A percentile compares a stretch with the other conserved stretches of the same genome.
Conservation (phyloP, 1,140 invertebrate species). For the Lasioglossum albipes region DNA sequence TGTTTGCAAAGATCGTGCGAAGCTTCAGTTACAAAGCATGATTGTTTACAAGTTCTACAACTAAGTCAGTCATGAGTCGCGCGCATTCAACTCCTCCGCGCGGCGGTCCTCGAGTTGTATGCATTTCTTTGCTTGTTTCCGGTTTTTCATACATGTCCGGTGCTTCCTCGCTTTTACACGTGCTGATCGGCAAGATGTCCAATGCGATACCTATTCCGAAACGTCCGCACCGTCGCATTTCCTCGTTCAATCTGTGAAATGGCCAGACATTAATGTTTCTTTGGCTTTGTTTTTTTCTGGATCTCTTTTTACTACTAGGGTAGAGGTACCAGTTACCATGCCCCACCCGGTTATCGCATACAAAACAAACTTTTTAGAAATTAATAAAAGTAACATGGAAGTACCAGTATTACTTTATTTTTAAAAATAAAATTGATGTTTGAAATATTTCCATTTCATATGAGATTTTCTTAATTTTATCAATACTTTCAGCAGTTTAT, state of each 20-base stretch:
- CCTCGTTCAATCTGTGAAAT: slow-evolving; percentile 81
- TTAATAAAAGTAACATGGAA: no score
- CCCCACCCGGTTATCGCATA: no score
- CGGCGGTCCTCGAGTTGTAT: slow-evolving; percentile 67
- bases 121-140: slow-evolving; percentile 65
- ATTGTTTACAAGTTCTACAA: slow-evolving; percentile 75
- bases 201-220: slow-evolving; percentile 85
- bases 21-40: slow-evolving; percentile 66
- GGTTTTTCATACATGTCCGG: slow-evolving; percentile 84
- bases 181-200: slow-evolving; percentile 87
- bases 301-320: background rate
- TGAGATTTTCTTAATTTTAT: no score
- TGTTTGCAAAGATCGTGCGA: background rate
- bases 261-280: slow-evolving; percentile 7
- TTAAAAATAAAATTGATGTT: no score
- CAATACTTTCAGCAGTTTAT: no score
- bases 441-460: no score
- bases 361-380: no score
- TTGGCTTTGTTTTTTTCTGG: background rate
- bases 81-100: slow-evolving; percentile 73
- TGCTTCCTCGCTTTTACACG: slow-evolving; percentile 85
- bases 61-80: slow-evolving; percentile 77
- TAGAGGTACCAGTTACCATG: no score
- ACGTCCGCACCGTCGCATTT: slow-evolving; percentile 83
- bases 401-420: no score